Base-by-base conservation (phyloP, 2,888 invertebrate species). In the Eristalis arbustorum region DNA sequence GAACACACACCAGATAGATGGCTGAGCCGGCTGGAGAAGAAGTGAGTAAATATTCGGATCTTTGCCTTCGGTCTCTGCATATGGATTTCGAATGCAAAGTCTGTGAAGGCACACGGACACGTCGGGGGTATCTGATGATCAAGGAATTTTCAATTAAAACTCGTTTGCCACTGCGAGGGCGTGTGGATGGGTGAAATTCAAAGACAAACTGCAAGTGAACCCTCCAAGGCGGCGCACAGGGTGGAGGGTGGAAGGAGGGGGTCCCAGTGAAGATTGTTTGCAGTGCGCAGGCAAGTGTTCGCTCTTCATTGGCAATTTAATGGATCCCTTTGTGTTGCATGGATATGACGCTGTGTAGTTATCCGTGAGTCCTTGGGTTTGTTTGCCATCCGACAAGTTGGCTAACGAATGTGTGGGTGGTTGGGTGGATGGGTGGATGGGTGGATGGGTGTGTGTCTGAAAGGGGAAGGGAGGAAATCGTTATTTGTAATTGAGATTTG, bases 131-230 rank as follows among this genome's bases (percentile, higher is more conserved):
- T 66, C 64, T 66, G 22, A 22, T 37, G 64, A 66, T 66, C 64
- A 66, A 66, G 64, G 64, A 66, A 66, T 66, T 66, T 66, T 66
- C 64, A 66, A 66, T 66, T 66, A 66, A 66, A 66, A 66, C 40
- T 66, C 64, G 40, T 66, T 31, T 66, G 34, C 37, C 34, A 23
- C 64, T 49, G 40, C 6, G 40, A 11, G 14, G 13, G 22, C 40
- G 59, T 13, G 34, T 10, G 37, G 37, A 13, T 37, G 37, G 13
- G 37, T 37, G 3, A 5, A 8, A 23, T 59, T 28, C 59, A 23
- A 59, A 59, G 25, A 59, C 59, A 59, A 59, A 25, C 59, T 59
- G 23, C 59, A 59, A 59, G 25, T 59, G 59, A 25, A 59, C 59
- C 59, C 18, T 49, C n/a, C 13, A 1, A 6, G 59, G 23, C 59